A percentile compares a stretch with the other conserved stretches of the same genome.
phyloP scores from a whole-genome alignment of 2,113 vertebrate species.

The Myrmecobius fasciatus region DNA sequence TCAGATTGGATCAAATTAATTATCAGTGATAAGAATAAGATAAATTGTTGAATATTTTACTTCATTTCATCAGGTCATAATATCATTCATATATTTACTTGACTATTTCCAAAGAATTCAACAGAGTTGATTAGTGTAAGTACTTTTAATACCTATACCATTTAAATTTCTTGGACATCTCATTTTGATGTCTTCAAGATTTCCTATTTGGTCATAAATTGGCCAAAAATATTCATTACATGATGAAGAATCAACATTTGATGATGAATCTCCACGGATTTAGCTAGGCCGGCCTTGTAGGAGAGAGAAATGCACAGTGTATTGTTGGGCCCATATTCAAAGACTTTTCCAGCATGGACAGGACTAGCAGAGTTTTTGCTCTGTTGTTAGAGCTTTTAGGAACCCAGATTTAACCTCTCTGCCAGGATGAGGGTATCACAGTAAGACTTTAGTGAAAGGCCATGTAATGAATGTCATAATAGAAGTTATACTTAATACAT shows the following conservation, averaged over 20 bases:
- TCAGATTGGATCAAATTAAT: neutral
- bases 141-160: neutral
- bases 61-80: neutral
- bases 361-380: neutral
- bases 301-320: neutral
- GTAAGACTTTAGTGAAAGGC: neutral
- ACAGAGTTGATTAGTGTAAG: neutral
- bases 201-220: no score
- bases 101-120: neutral
- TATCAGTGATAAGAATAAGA: neutral
- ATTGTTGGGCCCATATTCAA: neutral
- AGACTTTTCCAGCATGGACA: neutral
- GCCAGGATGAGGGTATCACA: neutral
- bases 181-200: neutral
- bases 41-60: neutral
- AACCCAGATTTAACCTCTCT: neutral
- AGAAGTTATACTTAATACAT: constrained; percentile 2
- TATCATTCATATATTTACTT: neutral
- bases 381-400: neutral
- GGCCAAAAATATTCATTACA: neutral
- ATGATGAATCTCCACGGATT: neutral
- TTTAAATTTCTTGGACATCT: neutral
- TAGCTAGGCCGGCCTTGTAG: neutral
- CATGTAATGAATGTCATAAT: neutral
- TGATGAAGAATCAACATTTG: neutral